Evolutionary conservation across 2,888 invertebrate genomes (phyloP), one percentile per base, ranked within the genome.

Genomic region (Reticulitermes lucifugus): DNA sequence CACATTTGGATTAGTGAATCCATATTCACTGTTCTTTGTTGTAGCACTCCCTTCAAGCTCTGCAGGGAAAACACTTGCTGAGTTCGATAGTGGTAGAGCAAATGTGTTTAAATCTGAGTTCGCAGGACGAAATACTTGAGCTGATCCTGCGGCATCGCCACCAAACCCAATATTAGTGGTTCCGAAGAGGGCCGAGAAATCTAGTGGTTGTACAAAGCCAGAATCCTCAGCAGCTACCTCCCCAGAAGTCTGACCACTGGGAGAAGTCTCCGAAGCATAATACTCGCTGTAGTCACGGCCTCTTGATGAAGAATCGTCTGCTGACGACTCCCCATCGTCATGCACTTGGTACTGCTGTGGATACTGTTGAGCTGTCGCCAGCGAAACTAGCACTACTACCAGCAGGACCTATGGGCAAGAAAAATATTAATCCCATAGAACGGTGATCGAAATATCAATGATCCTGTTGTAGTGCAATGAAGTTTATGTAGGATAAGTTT

Each of bases 131-230:
- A 88, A 88, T 88, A 88, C 87, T 83, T 60, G 55, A 43, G 0
- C 25, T 18, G 59, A 87, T 85, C 6, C 82, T 86, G 41, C 81
- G n/a, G 85, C 82, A 46, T 85, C 84, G 12, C 87, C 85, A 46
- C 86, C 85, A 21, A 85, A 79, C 2, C 84, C 87, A 3, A 86
- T 83, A n/a, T 87, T 86, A 86, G 90, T 91, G 86, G 90, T 91
- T 83, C 91, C 90, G 87, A 93, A 93, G 88, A 93, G 91, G n/a
- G 92, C 90, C 18, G 91, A 91, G 88, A 93, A 94, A 89, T 93
- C 93, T 89, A 93, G 90, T 22, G 93, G 92, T 87, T 92, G 91
- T 43, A 93, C 92, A 88, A 92, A 93, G 88, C 92, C 93, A 35
- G 87, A 77, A 12, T 80, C 73, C 14, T 77, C 79, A 9, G 60